Evolutionary conservation across 2,888 invertebrate species (phyloP), one percentile per base, ranked within the genome.

Genomic region (Epistrophe grossulariae): DNA sequence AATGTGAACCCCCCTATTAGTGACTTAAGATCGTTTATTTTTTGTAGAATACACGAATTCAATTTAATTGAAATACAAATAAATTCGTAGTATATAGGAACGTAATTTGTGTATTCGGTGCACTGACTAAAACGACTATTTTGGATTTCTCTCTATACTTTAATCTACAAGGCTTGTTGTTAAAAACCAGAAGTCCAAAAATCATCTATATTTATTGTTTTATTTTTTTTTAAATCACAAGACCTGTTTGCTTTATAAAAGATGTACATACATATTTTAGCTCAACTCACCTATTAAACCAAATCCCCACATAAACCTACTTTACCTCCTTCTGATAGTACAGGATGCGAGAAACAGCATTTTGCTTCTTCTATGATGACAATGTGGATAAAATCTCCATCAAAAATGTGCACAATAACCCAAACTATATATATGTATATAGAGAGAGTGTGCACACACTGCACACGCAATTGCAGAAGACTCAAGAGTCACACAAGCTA

Each of bases 391-490:
- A 38, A 62, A 66, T 66, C 57, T 64, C 40, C 43, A 62, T 17
- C 35, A 64, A 81, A 71, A 71, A 64, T 13, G 17, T 31, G 31
- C 64, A 78, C 60, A 60, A 83, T 50, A 35, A 55, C 40, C 50
- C 5, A 66, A 78, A 19, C 59, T 28, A 38, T 11, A n/a, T n/a
- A n/a, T n/a, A n/a, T n/a, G n/a, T n/a, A n/a, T n/a, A n/a, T n/a
- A n/a, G n/a, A n/a, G n/a, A 35, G 2, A 66, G 6, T 2, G 2
- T 24, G 24, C 1, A 24, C 24, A 24, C 35, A 8, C 8, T 57
- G 57, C 59, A 59, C 52, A 72, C 78, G 66, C 80, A 84, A 72
- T 77, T 84, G 79, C 76, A 84, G 59, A 45, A 57, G 62, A 76
- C 59, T 84, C 57, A 79, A 72, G 60, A 84, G 52, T 68, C 80